These are phyloP conservation scores for Artibeus jamaicensis DNA, from an alignment of 2,797 vertebrate species.

Conservation along the genomic window DNA sequence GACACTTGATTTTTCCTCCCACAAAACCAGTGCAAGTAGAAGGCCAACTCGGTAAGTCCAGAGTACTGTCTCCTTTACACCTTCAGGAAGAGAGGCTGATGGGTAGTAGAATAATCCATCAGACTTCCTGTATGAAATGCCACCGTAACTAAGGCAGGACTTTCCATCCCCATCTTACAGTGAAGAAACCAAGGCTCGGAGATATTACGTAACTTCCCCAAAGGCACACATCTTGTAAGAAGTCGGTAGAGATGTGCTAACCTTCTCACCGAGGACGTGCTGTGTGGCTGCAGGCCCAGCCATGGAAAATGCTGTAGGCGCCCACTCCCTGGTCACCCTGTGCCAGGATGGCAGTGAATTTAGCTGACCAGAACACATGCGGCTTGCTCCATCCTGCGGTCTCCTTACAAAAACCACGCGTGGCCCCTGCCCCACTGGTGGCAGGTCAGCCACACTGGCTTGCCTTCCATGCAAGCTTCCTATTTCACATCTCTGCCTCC, in stretches of 20 bases:
- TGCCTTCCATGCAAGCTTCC: not conserved
- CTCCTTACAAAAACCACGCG: not conserved
- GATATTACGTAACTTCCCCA: not conserved
- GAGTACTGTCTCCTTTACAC: not conserved
- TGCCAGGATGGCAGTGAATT: not conserved
- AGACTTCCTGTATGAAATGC: not conserved
- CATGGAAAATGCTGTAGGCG: not conserved
- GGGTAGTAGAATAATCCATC: not conserved
- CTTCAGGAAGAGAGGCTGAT: not conserved
- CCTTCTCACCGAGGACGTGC: not conserved
- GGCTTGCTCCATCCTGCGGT: not conserved
- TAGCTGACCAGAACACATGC: not conserved
- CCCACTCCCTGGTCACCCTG: not conserved
- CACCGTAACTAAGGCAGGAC: not conserved
- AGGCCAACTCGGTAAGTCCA: not conserved
- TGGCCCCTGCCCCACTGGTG: too few species aligned
- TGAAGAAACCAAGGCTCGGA: not conserved
- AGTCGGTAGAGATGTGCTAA: not conserved
- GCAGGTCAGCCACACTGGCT: not conserved
- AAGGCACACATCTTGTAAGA: not conserved
- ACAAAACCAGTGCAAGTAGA: not conserved
- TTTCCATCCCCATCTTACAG: not conserved
- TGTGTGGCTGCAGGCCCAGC: not conserved
- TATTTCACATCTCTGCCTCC: not conserved
- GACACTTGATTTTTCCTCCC: not conserved